Conservation (phyloP, 1,140 invertebrate species). For the Scaptomyza graminum region DNA sequence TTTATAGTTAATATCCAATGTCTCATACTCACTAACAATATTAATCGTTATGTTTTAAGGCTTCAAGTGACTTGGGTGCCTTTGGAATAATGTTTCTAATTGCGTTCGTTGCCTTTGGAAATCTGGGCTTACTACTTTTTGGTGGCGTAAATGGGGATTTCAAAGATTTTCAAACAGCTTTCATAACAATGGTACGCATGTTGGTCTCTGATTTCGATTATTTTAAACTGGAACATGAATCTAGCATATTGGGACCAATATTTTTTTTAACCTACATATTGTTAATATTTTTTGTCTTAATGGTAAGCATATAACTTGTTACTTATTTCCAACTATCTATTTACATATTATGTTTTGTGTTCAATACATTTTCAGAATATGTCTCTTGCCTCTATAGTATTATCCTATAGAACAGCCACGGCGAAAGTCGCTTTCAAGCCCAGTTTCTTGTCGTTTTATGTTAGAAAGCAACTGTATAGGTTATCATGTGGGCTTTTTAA, state of each 20-base stretch:
- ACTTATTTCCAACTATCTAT: not conserved
- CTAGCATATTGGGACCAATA: constrained; percentile 89
- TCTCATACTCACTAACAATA: too few relatives aligned
- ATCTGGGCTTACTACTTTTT: constrained; percentile 88
- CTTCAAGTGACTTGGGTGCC: constrained; percentile 88
- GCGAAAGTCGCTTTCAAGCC: constrained; percentile 47
- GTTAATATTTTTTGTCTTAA: constrained; percentile 90
- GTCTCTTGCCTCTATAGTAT: constrained; percentile 92
- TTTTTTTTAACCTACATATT: constrained; percentile 91
- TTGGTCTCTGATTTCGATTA: constrained; percentile 92
- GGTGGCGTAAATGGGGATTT: constrained; percentile 87
- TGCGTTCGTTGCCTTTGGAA: constrained; percentile 90
- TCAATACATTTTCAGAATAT: constrained; percentile 86
- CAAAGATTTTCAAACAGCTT: constrained; percentile 85
- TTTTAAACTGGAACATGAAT: constrained; percentile 87
- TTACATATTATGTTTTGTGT: not conserved
- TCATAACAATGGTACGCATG: constrained; percentile 89
- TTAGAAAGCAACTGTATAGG: constrained; percentile 20
- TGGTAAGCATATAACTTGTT: constrained; percentile 84
- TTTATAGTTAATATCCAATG: not conserved
- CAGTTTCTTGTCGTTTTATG: constrained; percentile 14
- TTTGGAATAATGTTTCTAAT: constrained; percentile 92
- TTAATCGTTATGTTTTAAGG: constrained; percentile 76
- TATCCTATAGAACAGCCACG: constrained; percentile 89
- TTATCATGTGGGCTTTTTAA: not conserved